A percentile compares a stretch with the other conserved stretches of the same genome.
Evolutionary conservation across 2,113 vertebrate species (phyloP).

Genomic region (Paracyprichromis sp.): DNA sequence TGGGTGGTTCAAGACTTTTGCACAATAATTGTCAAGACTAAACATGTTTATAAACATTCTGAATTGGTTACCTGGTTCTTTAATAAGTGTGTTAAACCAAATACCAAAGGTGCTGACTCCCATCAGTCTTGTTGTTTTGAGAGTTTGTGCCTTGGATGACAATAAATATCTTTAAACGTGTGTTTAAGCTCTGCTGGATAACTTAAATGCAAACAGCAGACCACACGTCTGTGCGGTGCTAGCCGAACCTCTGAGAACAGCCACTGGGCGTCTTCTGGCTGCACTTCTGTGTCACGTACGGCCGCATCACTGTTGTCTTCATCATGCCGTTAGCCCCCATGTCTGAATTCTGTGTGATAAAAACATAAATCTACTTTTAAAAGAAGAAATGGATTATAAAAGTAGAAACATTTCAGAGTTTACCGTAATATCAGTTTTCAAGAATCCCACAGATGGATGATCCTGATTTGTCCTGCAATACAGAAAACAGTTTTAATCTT

Average conservation of each 20-base stretch:
- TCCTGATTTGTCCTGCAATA: background rate
- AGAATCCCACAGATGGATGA: background rate
- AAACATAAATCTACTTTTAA: background rate
- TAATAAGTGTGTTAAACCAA: background rate
- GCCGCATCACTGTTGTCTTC: rapidly evolving
- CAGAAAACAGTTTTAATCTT: background rate
- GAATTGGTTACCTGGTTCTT: background rate
- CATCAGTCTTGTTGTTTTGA: background rate
- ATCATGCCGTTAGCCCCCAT: background rate
- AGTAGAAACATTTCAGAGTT: background rate
- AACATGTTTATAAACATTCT: background rate
- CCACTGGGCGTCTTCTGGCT: background rate
- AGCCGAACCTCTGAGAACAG: rapidly evolving
- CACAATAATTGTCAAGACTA: background rate
- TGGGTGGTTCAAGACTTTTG: background rate
- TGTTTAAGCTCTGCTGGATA: background rate
- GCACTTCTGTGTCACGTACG: background rate
- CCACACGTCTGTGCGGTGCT: rapidly evolving
- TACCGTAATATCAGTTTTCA: background rate
- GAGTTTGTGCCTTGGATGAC: background rate
- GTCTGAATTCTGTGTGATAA: background rate
- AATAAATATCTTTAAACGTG: background rate
- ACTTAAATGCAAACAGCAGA: background rate
- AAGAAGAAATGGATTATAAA: background rate
- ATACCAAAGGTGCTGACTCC: background rate